Base-by-base conservation (phyloP, 2,113 vertebrate species). In the Chionis minor region DNA sequence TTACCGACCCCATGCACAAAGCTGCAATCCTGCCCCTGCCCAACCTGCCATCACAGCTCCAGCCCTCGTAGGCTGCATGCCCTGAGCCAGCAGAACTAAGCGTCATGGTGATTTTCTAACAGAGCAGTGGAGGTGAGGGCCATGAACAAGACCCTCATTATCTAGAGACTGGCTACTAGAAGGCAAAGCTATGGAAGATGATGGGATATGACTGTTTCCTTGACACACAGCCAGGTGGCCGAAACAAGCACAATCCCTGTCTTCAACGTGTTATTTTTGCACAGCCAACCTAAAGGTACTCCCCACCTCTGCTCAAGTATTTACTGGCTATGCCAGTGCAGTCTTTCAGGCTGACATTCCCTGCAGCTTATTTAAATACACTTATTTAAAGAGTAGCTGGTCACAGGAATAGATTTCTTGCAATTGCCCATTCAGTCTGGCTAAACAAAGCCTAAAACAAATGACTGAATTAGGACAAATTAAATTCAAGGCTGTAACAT, bases 11-110 rank as follows among this genome's bases (percentile, higher is more conserved):
- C 51, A 16, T 10, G 32, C 33, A 66, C 0, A 2, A 70, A 44
- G 77, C 56, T 70, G 69, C 67, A n/a, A 8, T 24, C 51, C 61
- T 79, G 77, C 16, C n/a, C 65, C 84, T 1, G 1, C 67, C 28
- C 20, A 49, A 10, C 61, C 21, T 6, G 8, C 32, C 87, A 18
- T 0, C 0, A 0, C 38, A 62, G 51, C 54, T 79, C 42, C 61
- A 40, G 54, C 8, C 18, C 8, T 42, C 8, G 6, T 5, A 33
- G 28, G 19, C 66, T n/a, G 28, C 56, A 33, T 4, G 5, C 12
- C 55, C 40, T 33, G n/a, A 86, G 58, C 26, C 3, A 2, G 27
- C 54, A 91, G 30, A 88, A 2, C 4, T 2, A 14, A 17, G 22
- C 2, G 5, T 27, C 80, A 26, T 0, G 8, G 65, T 12, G 59